Evolutionary conservation across 2,113 vertebrate genomes (phyloP), one percentile per base, ranked within the genome.

Genomic region (Sclerurus mexicanus): DNA sequence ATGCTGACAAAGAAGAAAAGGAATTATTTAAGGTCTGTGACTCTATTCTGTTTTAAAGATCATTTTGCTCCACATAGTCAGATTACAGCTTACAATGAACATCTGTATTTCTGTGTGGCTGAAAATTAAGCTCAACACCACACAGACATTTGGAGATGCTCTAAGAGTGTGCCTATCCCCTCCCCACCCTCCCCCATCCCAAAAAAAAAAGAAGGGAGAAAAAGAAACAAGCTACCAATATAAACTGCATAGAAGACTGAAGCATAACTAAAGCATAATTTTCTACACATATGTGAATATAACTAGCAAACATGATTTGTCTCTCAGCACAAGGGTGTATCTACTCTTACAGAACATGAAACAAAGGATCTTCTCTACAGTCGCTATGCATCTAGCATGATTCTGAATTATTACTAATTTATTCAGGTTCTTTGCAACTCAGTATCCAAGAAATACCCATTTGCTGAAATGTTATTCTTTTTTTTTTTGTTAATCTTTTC

Each of bases 21-120:
- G 60, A 92, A 95, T 96, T 93, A 93, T 84, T 95, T 87, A 71
- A 93, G 64, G 63, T 92, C 59, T 85, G 52, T 89, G 89, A 71
- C 44, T 74, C 44, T 75, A 86, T 86, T 94, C 50, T 66, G 42
- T 58, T 92, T 86, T 85, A 95, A 84, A 92, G 76, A 93, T 92
- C 42, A 69, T 93, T 95, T 81, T 64, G 68, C 33, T n/a, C 44
- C 60, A 37, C 5, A 3, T 42, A 89, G 63, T 63, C 64, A 63
- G 59, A 60, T 88, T 92, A 90, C 12, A 71, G 42, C 24, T 89
- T 81, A 47, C 47, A 92, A 64, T 30, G 33, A 90, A 44, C 50
- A 16, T 78, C 80, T 92, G 22, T 84, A 44, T 67, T 84, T 86
- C 76, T 92, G n/a, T 17, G 30, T 78, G 39, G 67, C 0, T 74